These are phyloP conservation scores for Nymphalis urticae DNA, from an alignment of 2,888 invertebrate genomes.

Conservation along the genomic window DNA sequence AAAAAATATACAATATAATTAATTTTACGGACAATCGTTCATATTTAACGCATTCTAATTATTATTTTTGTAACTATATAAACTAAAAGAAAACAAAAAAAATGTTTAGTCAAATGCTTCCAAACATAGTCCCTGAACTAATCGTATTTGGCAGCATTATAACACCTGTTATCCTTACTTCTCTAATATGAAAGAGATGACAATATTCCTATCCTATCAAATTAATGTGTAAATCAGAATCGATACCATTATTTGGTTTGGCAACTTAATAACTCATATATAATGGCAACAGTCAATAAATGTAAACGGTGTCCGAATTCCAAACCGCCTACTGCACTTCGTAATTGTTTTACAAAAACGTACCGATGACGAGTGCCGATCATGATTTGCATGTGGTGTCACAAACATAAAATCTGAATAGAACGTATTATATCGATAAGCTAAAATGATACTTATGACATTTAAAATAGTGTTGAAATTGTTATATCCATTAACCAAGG, in stretches of 20 bases:
- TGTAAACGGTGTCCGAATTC: constrained; percentile 38
- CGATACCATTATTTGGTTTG: neutral
- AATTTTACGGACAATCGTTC: too few relatives aligned
- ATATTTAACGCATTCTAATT: too few relatives aligned
- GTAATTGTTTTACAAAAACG: constrained; percentile 56
- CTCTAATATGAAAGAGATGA: too few relatives aligned
- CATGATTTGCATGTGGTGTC: constrained; percentile 64
- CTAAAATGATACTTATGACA: neutral
- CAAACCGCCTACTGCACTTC: constrained; percentile 39
- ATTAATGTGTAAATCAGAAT: neutral
- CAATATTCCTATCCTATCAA: too few relatives aligned
- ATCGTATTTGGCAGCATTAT: too few relatives aligned
- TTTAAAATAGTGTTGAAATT: constrained; percentile 10
- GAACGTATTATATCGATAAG: constrained; percentile 1
- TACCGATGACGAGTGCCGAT: constrained; percentile 54
- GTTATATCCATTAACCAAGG: neutral
- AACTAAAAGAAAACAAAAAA: too few relatives aligned
- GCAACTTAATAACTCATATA: constrained; percentile 9
- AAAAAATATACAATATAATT: too few relatives aligned
- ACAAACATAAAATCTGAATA: constrained; percentile 44
- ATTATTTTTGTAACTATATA: too few relatives aligned
- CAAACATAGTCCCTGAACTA: too few relatives aligned
- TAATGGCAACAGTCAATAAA: constrained; percentile 28
- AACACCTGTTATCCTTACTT: too few relatives aligned
- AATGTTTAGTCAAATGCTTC: too few relatives aligned